Evolutionary conservation across 1,140 invertebrate species (phyloP), one percentile per base, ranked within the genome.

Genomic region (Drosophila carrolli): DNA sequence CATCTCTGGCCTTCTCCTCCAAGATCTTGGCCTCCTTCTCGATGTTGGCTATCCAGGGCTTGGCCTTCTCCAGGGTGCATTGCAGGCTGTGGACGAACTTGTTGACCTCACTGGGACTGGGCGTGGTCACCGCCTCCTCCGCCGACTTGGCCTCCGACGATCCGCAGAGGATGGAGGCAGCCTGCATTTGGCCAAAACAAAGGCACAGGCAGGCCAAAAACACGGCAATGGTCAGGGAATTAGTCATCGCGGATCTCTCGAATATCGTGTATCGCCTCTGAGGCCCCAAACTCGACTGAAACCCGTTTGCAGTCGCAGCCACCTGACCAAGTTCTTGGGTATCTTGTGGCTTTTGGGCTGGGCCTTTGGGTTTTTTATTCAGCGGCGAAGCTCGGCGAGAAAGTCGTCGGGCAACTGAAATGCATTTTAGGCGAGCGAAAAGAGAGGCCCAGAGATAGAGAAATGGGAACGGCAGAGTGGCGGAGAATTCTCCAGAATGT

Each of bases 1-100:
- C 66, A 29, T 72, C 66, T 16, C 81, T 77, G 0, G 79, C 86
- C 8, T 71, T 83, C 57, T 86, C 81, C 58, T 90, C 86, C 11
- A 90, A 43, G 0, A 78, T 71, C 40, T 90, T 90, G 5, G 82
- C 86, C 60, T 90, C 86, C 60, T 82, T 90, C 50, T 90, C 86
- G 4, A 90, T 55, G 35, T 90, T 75, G 14, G 81, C 81, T n/a
- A 90, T 79, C 86, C 86, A 90, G 41, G 86, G 86, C 47, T 90
- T 85, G 5, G 86, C 86, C 65, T 86, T 86, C 67, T 90, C 86
- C 70, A 90, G 19, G 0, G 86, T 86, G 37, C 84, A 88, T 47
- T 90, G 86, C 29, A 90, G 70, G n/a, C 65, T 90, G 38, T 83
- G 86, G n/a, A 90, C 41, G 40, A 90, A 86, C 37, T 90, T 67